Percentiles rank a stretch among this genome's conserved stretches.
phyloP scores from a whole-genome alignment of 2,888 invertebrate genomes.

The Calliopum simillimum region DNA sequence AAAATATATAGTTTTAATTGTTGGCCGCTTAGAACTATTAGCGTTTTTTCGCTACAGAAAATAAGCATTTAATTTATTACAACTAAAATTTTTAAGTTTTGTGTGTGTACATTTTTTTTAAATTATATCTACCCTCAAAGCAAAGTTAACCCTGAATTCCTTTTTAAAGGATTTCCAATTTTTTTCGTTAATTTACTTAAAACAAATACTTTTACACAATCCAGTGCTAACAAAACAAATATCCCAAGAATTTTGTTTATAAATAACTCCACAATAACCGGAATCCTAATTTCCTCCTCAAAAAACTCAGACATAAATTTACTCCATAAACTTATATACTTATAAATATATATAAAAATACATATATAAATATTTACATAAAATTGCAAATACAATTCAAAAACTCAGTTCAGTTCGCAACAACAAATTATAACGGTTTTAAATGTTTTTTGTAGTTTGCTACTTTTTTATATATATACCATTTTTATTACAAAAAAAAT shows the following conservation, averaged over 20 bases:
- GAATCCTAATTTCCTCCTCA: background rate
- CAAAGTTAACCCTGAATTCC: background rate
- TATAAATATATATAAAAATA: background rate
- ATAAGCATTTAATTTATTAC: constrained; percentile 38
- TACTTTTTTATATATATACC: constrained; percentile 8
- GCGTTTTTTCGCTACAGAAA: constrained; percentile 10
- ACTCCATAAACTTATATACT: background rate
- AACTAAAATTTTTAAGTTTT: constrained; percentile 33
- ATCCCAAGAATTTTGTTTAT: constrained; percentile 23
- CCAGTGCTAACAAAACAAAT: constrained; percentile 40
- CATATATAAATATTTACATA: constrained; percentile 1
- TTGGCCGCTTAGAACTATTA: no score
- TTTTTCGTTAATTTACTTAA: constrained; percentile 39
- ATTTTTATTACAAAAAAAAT: background rate
- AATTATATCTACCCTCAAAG: no score
- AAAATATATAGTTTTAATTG: constrained; percentile 15
- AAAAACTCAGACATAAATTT: no score
- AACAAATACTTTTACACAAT: constrained; percentile 41
- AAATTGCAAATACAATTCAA: constrained; percentile 23
- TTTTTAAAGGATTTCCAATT: constrained; percentile 42
- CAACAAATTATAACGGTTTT: constrained; percentile 33
- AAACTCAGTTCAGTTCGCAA: constrained; percentile 18
- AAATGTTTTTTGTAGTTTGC: constrained; percentile 35
- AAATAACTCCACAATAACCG: constrained; percentile 23
- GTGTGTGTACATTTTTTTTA: no score